These are phyloP conservation scores for Drosophila anomalata DNA, from an alignment of 2,888 invertebrate genomes.

Conservation along the genomic window DNA sequence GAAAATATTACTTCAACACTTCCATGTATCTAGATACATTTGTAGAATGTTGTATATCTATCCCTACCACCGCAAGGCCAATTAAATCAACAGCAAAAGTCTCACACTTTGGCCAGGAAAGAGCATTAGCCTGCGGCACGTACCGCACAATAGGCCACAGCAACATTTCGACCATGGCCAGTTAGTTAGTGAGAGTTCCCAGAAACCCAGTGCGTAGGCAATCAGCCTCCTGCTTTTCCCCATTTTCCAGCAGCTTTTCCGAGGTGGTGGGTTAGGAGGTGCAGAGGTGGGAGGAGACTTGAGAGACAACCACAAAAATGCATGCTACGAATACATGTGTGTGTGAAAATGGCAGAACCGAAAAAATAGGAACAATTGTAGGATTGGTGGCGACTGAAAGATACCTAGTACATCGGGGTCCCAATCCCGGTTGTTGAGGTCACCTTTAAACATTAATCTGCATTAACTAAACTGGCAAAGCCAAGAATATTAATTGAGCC, in stretches of 20 bases:
- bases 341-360: slow-evolving; percentile 55
- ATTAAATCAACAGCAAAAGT: slow-evolving; percentile 49
- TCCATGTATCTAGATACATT: not conserved
- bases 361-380: slow-evolving; percentile 13
- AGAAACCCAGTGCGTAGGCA: slow-evolving; percentile 53
- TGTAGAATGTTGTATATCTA: slow-evolving; percentile 1
- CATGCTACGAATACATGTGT: slow-evolving; percentile 23
- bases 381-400: not conserved
- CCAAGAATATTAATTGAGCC: not conserved
- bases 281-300: slow-evolving; percentile 11
- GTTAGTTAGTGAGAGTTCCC: slow-evolving; percentile 30
- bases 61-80: slow-evolving; percentile 39
- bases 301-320: slow-evolving; percentile 42
- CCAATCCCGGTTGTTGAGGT: not conserved
- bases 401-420: not conserved
- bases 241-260: slow-evolving; percentile 24
- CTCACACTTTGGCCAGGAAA: slow-evolving; percentile 30
- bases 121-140: slow-evolving; percentile 61
- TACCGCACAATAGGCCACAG: slow-evolving; percentile 50
- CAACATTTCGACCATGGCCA: slow-evolving; percentile 42
- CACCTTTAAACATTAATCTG: not conserved
- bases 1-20: slow-evolving; percentile 17
- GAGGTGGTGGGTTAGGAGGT: not conserved
- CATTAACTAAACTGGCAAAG: no score
- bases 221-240: slow-evolving; percentile 47